Base-by-base conservation (phyloP, 2,797 vertebrate genomes). In the Danionella dracula region DNA sequence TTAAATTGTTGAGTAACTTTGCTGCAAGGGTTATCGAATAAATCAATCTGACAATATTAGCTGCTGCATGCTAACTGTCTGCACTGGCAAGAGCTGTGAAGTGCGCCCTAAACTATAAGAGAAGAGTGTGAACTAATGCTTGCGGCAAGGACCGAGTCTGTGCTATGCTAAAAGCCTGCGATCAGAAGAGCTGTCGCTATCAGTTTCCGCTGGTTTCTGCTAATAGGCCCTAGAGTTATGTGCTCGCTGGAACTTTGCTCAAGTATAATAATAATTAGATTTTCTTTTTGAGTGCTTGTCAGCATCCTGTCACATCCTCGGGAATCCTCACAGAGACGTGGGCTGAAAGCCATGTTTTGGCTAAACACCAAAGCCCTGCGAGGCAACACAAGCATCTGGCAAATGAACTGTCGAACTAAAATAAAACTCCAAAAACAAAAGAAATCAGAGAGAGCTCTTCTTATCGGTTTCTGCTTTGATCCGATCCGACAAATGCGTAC, bases 241-340 rank as follows among this genome's bases (percentile, higher is more conserved):
- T 51, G 59, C 63, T 60, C 76, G 78, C 81, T 74, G 63, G 42
- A 57, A 73, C 66, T 45, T 44, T 34, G 61, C 72, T 62, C 60
- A 56, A 56, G 55, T 78, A 79, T 83, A 83, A 81, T 83, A 76
- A 67, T 81, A 84, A 85, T 86, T 83, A 68, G 72, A 83, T 83
- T 82, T 85, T 73, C 68, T 78, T 78, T 80, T 80, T 65, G 44
- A 51, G 73, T 29, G 70, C 77, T 78, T 81, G 77, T 85, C 83
- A 85, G 78, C 81, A 79, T 79, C 70, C 74, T 80, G 79, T 85
- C 80, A 80, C 71, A 72, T 75, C 69, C 54, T 42, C 4, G 65
- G 66, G 68, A 55, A 78, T 69, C 68, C 78, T 79, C 58, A 54
- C 66, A 78, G 80, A 77, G 81, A 85, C 81, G 84, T 63, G 12